phyloP scores from a whole-genome alignment of 1,140 invertebrate genomes.

The Chionoecetes opilio region DNA sequence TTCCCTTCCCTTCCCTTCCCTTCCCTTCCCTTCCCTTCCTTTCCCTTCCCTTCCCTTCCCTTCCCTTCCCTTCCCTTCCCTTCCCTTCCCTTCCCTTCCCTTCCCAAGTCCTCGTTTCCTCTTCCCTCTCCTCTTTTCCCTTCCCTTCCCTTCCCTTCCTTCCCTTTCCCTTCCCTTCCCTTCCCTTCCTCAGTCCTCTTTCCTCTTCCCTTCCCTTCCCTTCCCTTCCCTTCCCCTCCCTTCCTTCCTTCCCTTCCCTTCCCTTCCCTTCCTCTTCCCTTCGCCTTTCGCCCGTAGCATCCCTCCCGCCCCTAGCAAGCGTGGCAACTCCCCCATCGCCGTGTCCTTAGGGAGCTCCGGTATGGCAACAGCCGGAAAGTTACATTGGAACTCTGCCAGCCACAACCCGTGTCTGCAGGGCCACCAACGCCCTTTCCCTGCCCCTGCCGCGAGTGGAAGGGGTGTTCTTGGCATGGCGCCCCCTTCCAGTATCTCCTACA shows the following conservation, averaged over 20 bases:
- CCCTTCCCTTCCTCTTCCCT: no score
- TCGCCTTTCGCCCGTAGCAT: no score
- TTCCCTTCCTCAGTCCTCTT: no score
- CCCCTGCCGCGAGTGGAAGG: background rate
- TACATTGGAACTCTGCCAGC: conserved; percentile 52
- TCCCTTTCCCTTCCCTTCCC: no score
- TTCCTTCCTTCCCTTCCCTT: no score
- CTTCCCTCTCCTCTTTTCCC: no score
- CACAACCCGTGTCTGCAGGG: background rate
- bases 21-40: background rate
- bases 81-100: no score
- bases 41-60: background rate
- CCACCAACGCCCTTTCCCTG: background rate
- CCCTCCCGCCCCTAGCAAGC: background rate
- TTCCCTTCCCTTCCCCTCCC: no score
- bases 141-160: no score
- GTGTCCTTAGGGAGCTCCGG: background rate
- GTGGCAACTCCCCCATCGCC: background rate
- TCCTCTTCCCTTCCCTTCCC: no score
- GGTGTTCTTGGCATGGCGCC: background rate
- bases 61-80: no score
- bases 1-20: background rate
- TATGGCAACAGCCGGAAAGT: conserved; percentile 47
- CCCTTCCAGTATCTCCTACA: background rate
- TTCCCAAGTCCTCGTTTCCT: no score